phyloP scores from a whole-genome alignment of 2,113 vertebrate genomes.

The Pedetes capensis region DNA sequence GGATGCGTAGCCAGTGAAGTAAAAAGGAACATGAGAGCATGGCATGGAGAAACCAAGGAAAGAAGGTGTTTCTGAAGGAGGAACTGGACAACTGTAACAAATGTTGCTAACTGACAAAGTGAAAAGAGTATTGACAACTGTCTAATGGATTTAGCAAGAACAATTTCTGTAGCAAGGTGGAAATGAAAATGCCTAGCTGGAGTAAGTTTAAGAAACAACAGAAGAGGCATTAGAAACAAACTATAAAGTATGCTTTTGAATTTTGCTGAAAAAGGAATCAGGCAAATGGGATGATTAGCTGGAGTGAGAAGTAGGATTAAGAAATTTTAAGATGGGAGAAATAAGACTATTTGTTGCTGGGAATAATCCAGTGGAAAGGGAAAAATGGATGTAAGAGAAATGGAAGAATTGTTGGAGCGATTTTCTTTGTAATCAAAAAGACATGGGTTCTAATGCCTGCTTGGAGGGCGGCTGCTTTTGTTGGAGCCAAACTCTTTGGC shows the following conservation, averaged over 20 bases:
- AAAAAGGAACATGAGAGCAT: neutral
- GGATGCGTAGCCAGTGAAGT: neutral
- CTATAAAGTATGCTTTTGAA: neutral
- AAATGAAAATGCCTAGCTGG: neutral
- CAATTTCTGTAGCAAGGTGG: neutral
- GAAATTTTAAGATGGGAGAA: slow-evolving; percentile 39
- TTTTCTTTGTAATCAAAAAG: neutral
- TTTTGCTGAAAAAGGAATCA: slow-evolving; percentile 7
- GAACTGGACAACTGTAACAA: slow-evolving; percentile 5
- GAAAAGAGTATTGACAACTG: slow-evolving; percentile 15
- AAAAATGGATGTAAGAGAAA: neutral
- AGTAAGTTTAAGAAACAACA: neutral
- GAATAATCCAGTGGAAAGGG: neutral
- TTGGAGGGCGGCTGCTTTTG: no score
- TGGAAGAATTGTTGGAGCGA: neutral
- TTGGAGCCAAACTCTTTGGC: no score
- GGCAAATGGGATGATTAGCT: neutral
- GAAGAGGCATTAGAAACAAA: neutral
- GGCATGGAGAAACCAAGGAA: neutral
- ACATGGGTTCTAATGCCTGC: neutral
- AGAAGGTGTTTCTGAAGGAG: neutral
- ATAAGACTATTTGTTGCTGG: neutral
- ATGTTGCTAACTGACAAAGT: neutral
- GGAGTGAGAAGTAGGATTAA: neutral
- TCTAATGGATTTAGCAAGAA: slow-evolving; percentile 22